Evolutionary conservation across 1,140 invertebrate species (phyloP).

Genomic region (Bacillus rossius): DNA sequence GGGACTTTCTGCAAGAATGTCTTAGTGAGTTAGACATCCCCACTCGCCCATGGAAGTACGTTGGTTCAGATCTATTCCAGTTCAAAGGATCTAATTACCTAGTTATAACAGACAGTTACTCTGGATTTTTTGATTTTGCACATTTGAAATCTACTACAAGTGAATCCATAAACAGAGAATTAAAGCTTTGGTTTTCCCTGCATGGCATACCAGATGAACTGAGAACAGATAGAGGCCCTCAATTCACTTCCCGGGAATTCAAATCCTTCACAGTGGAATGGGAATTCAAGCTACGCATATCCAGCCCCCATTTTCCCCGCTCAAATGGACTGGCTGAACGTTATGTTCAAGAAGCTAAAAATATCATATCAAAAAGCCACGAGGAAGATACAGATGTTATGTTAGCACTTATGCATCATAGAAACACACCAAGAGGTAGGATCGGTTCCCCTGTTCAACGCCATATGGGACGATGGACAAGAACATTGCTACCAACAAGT

Average conservation of each 20-base stretch:
- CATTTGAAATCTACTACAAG: background rate
- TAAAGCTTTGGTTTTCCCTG: background rate
- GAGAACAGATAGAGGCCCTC: background rate
- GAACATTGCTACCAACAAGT: constrained; percentile 1
- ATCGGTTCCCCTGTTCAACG: constrained; percentile 3
- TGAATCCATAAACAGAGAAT: background rate
- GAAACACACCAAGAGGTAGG: background rate
- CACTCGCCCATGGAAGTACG: background rate
- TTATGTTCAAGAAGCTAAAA: constrained; percentile 16
- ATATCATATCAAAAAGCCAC: background rate
- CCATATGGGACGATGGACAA: constrained; percentile 1
- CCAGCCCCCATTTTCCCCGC: constrained; percentile 7
- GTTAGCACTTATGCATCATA: background rate
- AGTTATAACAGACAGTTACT: background rate
- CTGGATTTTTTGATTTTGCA: background rate
- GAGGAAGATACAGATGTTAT: background rate
- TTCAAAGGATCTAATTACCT: background rate
- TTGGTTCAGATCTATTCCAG: background rate
- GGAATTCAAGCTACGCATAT: background rate
- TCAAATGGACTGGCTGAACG: constrained; percentile 14
- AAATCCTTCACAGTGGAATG: background rate
- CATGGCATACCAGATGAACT: constrained; percentile 5
- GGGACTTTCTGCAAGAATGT: background rate
- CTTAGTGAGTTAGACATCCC: background rate
- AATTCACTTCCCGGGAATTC: no score